Evolutionary conservation across 2,797 vertebrate genomes (phyloP).

Genomic region (Cetoscarus ocellatus): DNA sequence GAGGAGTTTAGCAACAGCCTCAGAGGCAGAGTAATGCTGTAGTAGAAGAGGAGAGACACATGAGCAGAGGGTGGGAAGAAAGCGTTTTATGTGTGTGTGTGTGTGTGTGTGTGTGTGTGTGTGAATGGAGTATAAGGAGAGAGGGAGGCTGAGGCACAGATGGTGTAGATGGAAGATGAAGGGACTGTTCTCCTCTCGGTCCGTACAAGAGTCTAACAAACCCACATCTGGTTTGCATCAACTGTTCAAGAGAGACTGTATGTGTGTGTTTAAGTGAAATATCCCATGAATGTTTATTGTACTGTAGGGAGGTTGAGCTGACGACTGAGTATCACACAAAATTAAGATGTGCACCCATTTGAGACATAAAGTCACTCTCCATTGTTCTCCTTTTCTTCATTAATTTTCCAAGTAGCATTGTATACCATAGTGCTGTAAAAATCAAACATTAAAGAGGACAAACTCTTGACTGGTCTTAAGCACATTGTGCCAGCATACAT

Average conservation of each 20-base stretch:
- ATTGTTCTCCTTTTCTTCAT: constrained; percentile 1
- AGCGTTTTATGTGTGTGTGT: constrained; percentile 1
- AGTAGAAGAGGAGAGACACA: constrained; percentile 7
- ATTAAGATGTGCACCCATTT: not conserved
- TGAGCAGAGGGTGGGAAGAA: not conserved
- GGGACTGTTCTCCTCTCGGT: constrained; percentile 8
- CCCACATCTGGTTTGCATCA: constrained; percentile 45
- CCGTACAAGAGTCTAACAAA: constrained; percentile 11
- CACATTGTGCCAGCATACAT: constrained; percentile 13
- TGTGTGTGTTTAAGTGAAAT: not conserved
- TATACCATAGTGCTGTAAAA: constrained; percentile 28
- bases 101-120: not conserved
- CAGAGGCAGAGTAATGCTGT: constrained; percentile 35
- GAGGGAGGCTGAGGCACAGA: constrained; percentile 31
- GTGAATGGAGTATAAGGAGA: not conserved
- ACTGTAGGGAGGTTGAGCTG: not conserved
- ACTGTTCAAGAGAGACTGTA: not conserved
- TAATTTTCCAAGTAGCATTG: constrained; percentile 1
- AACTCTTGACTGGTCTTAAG: constrained; percentile 7
- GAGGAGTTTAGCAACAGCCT: constrained; percentile 52
- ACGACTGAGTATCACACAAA: not conserved
- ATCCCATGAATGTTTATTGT: not conserved
- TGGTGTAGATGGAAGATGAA: constrained; percentile 33
- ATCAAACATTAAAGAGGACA: constrained; percentile 31
- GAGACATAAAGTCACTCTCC: not conserved